Conservation (phyloP, 2,888 invertebrate genomes). For the Ectemnius lituratus region DNA sequence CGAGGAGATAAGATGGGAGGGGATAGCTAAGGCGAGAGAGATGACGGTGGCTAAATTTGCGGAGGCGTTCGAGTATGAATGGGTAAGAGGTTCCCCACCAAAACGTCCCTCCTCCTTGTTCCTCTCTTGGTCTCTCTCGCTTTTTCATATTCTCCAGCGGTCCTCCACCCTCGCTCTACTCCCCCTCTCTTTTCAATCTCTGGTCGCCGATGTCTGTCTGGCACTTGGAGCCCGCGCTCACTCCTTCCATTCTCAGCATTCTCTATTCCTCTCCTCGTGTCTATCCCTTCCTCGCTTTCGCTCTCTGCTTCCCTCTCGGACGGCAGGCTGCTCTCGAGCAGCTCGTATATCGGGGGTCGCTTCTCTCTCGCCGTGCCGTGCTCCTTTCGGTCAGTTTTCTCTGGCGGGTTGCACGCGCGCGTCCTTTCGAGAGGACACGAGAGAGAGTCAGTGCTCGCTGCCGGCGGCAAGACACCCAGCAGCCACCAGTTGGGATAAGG, state of each 20-base stretch:
- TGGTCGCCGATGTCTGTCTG: neutral
- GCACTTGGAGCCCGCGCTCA: neutral
- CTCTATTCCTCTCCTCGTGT: constrained; percentile 2
- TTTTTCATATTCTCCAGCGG: constrained; percentile 7
- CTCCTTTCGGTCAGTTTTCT: constrained; percentile 71
- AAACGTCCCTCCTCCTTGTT: constrained; percentile 21
- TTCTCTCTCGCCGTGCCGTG: constrained; percentile 63
- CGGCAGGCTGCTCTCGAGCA: constrained; percentile 41
- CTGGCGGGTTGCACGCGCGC: constrained; percentile 68
- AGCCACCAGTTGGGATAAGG: constrained; percentile 37
- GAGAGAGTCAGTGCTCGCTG: constrained; percentile 31
- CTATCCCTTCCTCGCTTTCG: constrained; percentile 13
- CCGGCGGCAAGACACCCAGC: constrained; percentile 19
- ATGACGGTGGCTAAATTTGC: constrained; percentile 53
- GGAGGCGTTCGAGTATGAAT: constrained; percentile 70
- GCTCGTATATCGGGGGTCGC: constrained; percentile 67
- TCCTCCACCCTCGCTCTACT: constrained; percentile 22
- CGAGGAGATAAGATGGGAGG: constrained; percentile 8
- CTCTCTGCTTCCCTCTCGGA: constrained; percentile 43
- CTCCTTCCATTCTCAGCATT: neutral
- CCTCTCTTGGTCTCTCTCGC: constrained; percentile 22
- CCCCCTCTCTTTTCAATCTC: constrained; percentile 22
- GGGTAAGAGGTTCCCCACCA: constrained; percentile 68
- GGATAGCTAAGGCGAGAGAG: constrained; percentile 17
- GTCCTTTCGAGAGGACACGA: constrained; percentile 52